Percentiles rank a stretch among this genome's conserved stretches.
Evolutionary conservation across 2,797 vertebrate genomes (phyloP).

Genomic region (Hippocampus kuda): DNA sequence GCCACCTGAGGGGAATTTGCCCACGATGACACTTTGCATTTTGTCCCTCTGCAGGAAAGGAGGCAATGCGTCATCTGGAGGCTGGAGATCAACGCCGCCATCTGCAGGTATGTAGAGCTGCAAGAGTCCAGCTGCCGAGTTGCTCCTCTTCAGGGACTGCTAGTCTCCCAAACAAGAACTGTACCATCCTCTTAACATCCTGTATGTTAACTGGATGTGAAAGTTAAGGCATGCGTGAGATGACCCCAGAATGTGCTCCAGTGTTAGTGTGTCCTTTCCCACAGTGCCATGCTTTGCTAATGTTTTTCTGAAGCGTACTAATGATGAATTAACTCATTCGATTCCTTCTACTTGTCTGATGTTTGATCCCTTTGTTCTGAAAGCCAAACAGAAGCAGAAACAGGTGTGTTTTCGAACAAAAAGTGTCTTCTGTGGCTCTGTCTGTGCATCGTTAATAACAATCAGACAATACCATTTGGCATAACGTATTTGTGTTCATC

Average conservation of each 20-base stretch:
- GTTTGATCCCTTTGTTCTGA: slow-evolving; percentile 69
- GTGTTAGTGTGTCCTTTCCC: neutral
- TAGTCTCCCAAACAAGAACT: neutral
- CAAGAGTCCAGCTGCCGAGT: slow-evolving; percentile 18
- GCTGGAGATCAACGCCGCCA: slow-evolving; percentile 86
- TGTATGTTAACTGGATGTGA: slow-evolving; percentile 4
- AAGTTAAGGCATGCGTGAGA: neutral
- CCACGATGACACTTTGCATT: slow-evolving; percentile 44
- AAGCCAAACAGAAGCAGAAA: slow-evolving; percentile 99
- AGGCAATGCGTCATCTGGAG: slow-evolving; percentile 75
- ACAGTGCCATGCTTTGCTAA: neutral
- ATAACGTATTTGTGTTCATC: neutral
- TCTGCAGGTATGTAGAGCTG: slow-evolving; percentile 76
- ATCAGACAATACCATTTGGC: neutral
- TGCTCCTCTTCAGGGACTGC: neutral
- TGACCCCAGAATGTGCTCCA: neutral
- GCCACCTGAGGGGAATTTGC: slow-evolving; percentile 41
- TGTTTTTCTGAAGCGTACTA: neutral
- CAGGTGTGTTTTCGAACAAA: slow-evolving; percentile 67
- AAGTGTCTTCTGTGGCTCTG: neutral
- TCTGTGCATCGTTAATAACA: neutral
- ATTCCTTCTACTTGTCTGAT: slow-evolving; percentile 30
- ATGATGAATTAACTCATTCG: neutral
- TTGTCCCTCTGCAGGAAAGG: slow-evolving; percentile 73
- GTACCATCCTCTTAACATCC: neutral